phyloP scores from a whole-genome alignment of 92 coral and sea anemone genomes.

The Parazoanthus darwini region DNA sequence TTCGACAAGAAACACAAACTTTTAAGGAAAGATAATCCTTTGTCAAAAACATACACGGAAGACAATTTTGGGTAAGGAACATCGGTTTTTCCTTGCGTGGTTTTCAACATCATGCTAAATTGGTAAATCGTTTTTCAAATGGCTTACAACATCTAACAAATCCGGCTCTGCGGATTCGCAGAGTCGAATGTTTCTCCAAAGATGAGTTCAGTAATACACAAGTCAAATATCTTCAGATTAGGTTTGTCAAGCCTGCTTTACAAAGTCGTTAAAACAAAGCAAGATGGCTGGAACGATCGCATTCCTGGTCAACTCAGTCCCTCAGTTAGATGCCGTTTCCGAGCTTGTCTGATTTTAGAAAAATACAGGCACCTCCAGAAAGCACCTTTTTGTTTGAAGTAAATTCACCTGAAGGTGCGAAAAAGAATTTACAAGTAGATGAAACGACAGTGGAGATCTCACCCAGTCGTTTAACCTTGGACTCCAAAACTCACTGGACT shows the following conservation, averaged over 20 bases:
- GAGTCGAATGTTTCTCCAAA: slow-evolving; percentile 43
- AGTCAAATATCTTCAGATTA: slow-evolving; percentile 42
- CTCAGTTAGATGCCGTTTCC: slow-evolving; percentile 43
- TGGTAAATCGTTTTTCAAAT: too few relatives aligned
- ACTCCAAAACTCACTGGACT: slow-evolving; percentile 31
- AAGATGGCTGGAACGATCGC: slow-evolving; percentile 39
- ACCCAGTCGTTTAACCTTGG: slow-evolving; percentile 50
- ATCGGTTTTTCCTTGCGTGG: too few relatives aligned
- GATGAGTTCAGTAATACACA: slow-evolving; percentile 43
- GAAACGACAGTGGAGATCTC: slow-evolving; percentile 45
- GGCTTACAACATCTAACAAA: too few relatives aligned
- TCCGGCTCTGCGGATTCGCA: too few relatives aligned
- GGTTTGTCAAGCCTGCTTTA: slow-evolving; percentile 40
- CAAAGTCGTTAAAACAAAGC: slow-evolving; percentile 41
- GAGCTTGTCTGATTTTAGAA: slow-evolving; percentile 51
- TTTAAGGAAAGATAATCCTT: too few relatives aligned
- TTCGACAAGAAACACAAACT: too few relatives aligned
- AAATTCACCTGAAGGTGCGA: slow-evolving; percentile 46
- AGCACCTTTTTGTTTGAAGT: slow-evolving; percentile 35
- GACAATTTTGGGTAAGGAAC: too few relatives aligned
- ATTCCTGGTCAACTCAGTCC: slow-evolving; percentile 41
- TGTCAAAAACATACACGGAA: too few relatives aligned
- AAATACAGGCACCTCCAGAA: slow-evolving; percentile 30
- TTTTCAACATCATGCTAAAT: too few relatives aligned
- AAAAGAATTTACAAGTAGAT: slow-evolving; percentile 51